These are phyloP conservation scores for Sciurus vulgaris DNA, from an alignment of 2,797 vertebrate species.

Conservation along the genomic window DNA sequence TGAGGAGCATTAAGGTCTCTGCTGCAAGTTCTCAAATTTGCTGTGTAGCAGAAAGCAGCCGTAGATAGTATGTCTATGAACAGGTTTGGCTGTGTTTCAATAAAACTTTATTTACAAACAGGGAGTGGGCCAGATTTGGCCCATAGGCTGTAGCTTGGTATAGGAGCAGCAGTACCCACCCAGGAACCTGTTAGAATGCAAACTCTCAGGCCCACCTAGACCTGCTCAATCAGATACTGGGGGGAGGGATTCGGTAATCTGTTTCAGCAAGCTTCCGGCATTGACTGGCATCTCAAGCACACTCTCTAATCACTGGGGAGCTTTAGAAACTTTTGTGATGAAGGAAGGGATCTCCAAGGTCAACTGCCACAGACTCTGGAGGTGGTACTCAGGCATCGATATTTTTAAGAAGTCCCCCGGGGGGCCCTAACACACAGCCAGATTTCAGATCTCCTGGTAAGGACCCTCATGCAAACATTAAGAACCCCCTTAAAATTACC, in stretches of 20 bases:
- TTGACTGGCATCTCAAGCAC: no score
- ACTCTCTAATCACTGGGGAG: neutral
- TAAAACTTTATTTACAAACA: conserved; percentile 20
- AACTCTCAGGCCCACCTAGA: neutral
- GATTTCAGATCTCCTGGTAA: neutral
- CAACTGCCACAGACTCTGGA: neutral
- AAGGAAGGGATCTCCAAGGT: no score
- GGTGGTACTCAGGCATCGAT: no score
- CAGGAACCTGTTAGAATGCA: neutral
- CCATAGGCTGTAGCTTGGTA: neutral
- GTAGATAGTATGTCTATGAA: neutral
- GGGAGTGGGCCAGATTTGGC: neutral
- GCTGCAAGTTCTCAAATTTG: neutral
- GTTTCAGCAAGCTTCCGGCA: neutral
- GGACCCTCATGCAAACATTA: neutral
- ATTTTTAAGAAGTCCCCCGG: neutral
- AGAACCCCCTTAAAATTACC: neutral
- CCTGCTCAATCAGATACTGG: neutral
- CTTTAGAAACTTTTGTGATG: neutral
- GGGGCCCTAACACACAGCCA: neutral
- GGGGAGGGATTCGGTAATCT: neutral
- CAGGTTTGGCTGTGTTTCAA: neutral
- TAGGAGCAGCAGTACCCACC: neutral
- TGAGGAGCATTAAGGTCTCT: neutral
- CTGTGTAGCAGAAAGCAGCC: neutral